Evolutionary conservation across 2,888 invertebrate species (phyloP).

Genomic region (Matsumyia berberina): DNA sequence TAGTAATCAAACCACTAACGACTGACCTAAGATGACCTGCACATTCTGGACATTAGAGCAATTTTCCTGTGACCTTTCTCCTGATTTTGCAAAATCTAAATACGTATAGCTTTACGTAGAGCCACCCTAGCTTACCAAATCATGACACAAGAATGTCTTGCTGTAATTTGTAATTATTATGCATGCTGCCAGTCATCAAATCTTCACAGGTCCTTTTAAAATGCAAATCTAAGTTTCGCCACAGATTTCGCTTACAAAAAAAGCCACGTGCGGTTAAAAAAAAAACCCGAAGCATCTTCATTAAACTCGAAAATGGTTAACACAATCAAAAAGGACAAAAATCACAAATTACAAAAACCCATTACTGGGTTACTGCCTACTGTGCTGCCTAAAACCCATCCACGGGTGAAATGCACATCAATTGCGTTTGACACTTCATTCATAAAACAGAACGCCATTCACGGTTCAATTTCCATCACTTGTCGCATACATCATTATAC

Average conservation of each 20-base stretch:
- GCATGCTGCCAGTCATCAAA: no score
- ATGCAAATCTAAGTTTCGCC: background rate
- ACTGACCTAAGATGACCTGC: no score
- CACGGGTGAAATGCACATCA: conserved; percentile 54
- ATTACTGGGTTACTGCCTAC: conserved; percentile 23
- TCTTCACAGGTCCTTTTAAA: background rate
- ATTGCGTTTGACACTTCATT: conserved; percentile 61
- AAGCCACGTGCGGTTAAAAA: conserved; percentile 18
- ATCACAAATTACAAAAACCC: conserved; percentile 30
- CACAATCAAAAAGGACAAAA: conserved; percentile 26
- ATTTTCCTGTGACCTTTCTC: no score
- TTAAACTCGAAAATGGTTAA: conserved; percentile 17
- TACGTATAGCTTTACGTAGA: no score
- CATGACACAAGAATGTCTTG: no score
- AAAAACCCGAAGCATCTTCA: conserved; percentile 27
- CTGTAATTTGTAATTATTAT: no score
- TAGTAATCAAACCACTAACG: no score
- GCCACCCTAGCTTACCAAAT: no score
- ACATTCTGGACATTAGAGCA: no score
- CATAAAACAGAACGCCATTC: conserved; percentile 35
- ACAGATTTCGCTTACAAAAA: conserved; percentile 2
- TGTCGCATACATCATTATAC: conserved; percentile 67
- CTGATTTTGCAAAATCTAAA: no score
- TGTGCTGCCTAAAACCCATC: conserved; percentile 11
- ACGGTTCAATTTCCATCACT: conserved; percentile 60